Base-by-base conservation (phyloP, 1,140 invertebrate species). In the Wasmannia auropunctata region DNA sequence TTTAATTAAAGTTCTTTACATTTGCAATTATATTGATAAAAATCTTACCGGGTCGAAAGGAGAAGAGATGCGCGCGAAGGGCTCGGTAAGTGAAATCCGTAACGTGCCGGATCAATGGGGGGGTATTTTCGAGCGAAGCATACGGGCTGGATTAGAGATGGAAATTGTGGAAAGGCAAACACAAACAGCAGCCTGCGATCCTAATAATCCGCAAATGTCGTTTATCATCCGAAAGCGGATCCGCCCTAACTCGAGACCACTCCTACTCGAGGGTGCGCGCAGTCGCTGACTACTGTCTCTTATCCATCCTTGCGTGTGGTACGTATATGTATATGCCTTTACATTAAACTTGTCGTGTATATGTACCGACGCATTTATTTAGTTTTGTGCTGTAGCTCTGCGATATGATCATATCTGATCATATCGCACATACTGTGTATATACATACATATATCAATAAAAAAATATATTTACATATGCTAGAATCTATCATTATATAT, bases 171-270 rank as follows among this genome's bases (percentile, higher is more conserved):
- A 91, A 91, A 91, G 89, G 88, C 85, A 93, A 93, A 92, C 86
- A 74, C 83, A 84, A 89, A 87, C 87, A 88, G 80, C 46, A 83
- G 70, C 76, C 77, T 77, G 80, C 65, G 70, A 86, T 91, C 86
- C 89, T 91, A 91, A 85, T 94, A 94, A 94, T 93, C 92, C 93
- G 88, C 90, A 94, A 93, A 93, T 88, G 88, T 93, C 93, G 79
- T 94, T 94, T 94, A 93, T 94, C 93, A 93, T 94, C 87, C 79
- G 83, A 63, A 63, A 86, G 76, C 49, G 75, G 87, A 86, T 87
- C 87, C 76, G 43, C 79, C 76, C 58, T 76, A 74, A 72, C 43
- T 69, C 51, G 51, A 85, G 37, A 60, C 58, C 89, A 88, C 85
- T 87, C 89, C 89, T 83, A 79, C 85, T 75, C 40, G 67, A 85